Evolutionary conservation across 2,113 vertebrate species (phyloP).

Genomic region (Mus pahari): DNA sequence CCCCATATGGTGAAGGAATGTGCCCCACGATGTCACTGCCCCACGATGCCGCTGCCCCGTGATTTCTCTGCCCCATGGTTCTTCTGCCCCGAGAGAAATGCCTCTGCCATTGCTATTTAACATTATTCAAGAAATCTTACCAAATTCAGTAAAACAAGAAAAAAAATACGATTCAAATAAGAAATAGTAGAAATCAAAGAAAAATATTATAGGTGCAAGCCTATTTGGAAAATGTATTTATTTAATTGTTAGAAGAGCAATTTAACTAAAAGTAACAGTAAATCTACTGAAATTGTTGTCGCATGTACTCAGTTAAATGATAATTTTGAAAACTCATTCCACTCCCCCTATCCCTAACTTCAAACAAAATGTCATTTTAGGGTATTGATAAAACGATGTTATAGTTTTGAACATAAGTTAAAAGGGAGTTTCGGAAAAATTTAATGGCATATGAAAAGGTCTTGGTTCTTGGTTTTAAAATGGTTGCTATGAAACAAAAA

Average conservation of each 20-base stretch:
- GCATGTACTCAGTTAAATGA: background rate
- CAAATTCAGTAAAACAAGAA: conserved; percentile 14
- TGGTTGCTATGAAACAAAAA: background rate
- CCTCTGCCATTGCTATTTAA: background rate
- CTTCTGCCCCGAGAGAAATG: background rate
- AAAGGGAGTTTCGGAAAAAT: background rate
- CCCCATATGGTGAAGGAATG: background rate
- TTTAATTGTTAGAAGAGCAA: background rate
- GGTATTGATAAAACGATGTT: conserved; percentile 5
- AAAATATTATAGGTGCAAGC: background rate
- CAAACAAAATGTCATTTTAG: conserved; percentile 43
- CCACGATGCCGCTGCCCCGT: background rate
- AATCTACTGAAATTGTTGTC: background rate
- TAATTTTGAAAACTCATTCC: background rate
- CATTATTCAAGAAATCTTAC: background rate
- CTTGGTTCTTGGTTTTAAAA: background rate
- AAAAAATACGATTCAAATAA: background rate
- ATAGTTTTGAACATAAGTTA: conserved; percentile 19
- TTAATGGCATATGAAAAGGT: background rate
- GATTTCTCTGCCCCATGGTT: no score
- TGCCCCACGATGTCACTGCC: background rate
- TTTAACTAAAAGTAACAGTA: background rate
- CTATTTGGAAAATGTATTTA: background rate
- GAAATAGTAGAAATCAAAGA: conserved; percentile 26
- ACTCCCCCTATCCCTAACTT: background rate